These are phyloP conservation scores for Clistopyga incitator DNA, from an alignment of 2,888 invertebrate genomes.

Conservation along the genomic window DNA sequence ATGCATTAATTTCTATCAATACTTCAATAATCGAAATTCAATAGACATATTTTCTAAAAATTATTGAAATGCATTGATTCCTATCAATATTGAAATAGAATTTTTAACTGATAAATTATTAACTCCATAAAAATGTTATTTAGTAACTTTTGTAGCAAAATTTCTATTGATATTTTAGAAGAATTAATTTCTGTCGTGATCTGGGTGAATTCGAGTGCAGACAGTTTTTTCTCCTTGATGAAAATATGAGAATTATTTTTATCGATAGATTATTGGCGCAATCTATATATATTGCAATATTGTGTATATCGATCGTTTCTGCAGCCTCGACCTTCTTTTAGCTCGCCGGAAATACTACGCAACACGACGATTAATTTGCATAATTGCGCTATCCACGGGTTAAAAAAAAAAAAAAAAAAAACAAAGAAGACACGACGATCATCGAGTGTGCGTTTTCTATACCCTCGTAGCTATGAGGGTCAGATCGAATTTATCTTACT, in stretches of 20 bases:
- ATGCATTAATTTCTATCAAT: not conserved
- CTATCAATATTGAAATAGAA: not conserved
- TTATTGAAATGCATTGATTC: not conserved
- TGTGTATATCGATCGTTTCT: slow-evolving; percentile 37
- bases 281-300: slow-evolving; percentile 9
- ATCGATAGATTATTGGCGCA: not conserved
- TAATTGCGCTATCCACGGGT: slow-evolving; percentile 46
- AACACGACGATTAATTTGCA: slow-evolving; percentile 51
- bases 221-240: not conserved
- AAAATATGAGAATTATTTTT: not conserved
- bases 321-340: slow-evolving; percentile 64
- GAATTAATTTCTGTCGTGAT: too few species aligned
- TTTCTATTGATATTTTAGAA: too few species aligned
- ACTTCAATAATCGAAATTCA: not conserved
- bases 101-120: too few species aligned
- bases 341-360: slow-evolving; percentile 51
- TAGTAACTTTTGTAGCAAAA: not conserved
- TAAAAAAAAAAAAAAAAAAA: slow-evolving; percentile 15
- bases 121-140: not conserved
- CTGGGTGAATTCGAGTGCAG: not conserved
- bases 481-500: slow-evolving; percentile 84
- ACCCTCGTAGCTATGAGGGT: slow-evolving; percentile 80
- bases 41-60: too few species aligned
- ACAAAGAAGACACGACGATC: slow-evolving; percentile 1
- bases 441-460: slow-evolving; percentile 75